Evolutionary conservation across 2,113 vertebrate species (phyloP).

Genomic region (Charadrius vociferus): DNA sequence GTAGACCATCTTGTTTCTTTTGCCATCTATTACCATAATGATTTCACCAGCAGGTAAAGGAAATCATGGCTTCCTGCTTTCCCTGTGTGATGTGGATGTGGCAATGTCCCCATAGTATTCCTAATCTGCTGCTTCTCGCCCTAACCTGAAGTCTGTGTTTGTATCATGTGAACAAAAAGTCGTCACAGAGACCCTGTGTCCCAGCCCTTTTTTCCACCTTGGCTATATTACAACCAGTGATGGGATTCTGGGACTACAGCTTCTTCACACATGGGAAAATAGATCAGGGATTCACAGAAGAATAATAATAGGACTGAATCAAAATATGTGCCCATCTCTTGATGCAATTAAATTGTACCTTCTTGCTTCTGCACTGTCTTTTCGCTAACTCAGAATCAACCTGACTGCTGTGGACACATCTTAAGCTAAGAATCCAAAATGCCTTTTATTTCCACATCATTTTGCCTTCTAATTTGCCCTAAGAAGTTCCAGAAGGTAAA

Average conservation of each 20-base stretch:
- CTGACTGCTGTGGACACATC: neutral
- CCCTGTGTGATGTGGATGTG: neutral
- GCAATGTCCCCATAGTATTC: neutral
- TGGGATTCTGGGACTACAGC: neutral
- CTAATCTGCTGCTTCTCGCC: neutral
- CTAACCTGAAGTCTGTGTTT: neutral
- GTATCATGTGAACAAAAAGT: neutral
- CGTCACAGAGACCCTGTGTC: neutral
- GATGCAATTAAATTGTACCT: neutral
- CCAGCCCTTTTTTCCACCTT: neutral
- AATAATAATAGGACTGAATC: neutral
- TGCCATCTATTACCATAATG: neutral
- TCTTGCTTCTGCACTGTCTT: neutral
- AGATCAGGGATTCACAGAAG: neutral
- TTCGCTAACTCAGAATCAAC: neutral
- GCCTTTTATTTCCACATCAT: neutral
- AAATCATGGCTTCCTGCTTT: neutral
- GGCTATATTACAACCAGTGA: neutral
- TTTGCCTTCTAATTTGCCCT: neutral
- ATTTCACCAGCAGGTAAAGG: neutral
- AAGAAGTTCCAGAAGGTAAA: neutral
- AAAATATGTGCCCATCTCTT: neutral
- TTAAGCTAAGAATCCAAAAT: neutral
- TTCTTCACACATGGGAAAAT: neutral
- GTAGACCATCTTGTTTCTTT: neutral